A percentile compares a stretch with the other conserved stretches of the same genome.
phyloP scores from a whole-genome alignment of 37 sponge, comb jelly and placozoan genomes.

The Chondrilla cf. caribensis region DNA sequence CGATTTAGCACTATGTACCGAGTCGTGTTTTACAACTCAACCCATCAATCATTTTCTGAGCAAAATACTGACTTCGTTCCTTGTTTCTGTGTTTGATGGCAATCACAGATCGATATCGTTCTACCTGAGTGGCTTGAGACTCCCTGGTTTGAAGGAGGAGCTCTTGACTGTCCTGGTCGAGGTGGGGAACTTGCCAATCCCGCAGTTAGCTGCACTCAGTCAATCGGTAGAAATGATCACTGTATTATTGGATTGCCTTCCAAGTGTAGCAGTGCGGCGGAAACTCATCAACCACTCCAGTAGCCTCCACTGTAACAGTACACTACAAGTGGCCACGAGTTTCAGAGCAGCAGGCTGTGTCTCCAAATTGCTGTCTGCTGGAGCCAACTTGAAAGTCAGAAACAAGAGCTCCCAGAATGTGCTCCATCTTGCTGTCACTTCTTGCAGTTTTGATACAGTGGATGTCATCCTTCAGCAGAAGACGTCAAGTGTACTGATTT shows the following conservation, averaged over 20 bases:
- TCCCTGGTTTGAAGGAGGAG: neutral
- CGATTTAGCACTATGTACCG: neutral
- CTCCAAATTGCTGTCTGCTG: neutral
- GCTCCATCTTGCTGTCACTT: conserved; percentile 12
- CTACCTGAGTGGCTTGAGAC: neutral
- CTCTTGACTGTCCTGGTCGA: neutral
- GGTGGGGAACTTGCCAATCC: neutral
- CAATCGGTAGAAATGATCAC: neutral
- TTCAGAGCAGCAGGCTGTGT: neutral
- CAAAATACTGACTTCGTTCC: neutral
- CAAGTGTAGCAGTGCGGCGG: neutral
- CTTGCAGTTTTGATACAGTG: neutral
- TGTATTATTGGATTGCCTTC: neutral
- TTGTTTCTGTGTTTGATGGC: neutral
- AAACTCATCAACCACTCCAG: neutral
- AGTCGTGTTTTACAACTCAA: neutral
- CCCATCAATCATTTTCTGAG: neutral
- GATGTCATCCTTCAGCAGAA: neutral
- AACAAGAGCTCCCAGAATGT: neutral
- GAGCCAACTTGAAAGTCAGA: neutral
- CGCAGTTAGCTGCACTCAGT: neutral
- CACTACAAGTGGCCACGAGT: neutral
- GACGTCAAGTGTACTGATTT: neutral
- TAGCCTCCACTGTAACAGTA: too few species aligned
- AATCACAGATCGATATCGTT: neutral